Percentiles rank a stretch among this genome's conserved stretches.
phyloP scores from a whole-genome alignment of 1,140 invertebrate species.

The Acyrthosiphon pisum region DNA sequence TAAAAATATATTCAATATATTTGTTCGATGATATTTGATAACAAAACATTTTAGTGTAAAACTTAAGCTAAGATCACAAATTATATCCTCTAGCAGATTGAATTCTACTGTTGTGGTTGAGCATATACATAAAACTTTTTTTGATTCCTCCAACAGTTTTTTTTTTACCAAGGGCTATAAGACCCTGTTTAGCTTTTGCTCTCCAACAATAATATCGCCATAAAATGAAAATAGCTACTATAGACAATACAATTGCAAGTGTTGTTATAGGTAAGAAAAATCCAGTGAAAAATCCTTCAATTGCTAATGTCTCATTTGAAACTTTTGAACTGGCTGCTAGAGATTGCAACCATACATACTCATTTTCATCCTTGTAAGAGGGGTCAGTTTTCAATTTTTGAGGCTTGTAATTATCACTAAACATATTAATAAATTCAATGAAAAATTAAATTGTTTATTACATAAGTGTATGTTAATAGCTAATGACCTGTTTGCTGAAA shows the following conservation, averaged over 20 bases:
- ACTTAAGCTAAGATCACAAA: conserved; percentile 30
- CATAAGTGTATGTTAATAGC: neutral
- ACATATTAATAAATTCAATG: neutral
- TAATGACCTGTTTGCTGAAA: conserved; percentile 23
- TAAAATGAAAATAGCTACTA: conserved; percentile 39
- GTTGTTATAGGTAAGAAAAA: neutral
- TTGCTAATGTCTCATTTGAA: neutral
- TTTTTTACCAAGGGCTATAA: conserved; percentile 43
- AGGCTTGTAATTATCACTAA: conserved; percentile 44
- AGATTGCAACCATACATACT: neutral
- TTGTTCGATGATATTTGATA: neutral
- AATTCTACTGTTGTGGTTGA: conserved; percentile 35
- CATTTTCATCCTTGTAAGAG: neutral
- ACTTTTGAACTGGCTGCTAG: neutral
- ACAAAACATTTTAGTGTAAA: neutral
- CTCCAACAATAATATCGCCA: conserved; percentile 53
- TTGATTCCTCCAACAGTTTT: conserved; percentile 47
- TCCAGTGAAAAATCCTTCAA: conserved; percentile 6
- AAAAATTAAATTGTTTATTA: neutral
- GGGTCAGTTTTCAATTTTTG: conserved; percentile 39
- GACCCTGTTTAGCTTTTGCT: conserved; percentile 43
- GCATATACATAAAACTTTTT: conserved; percentile 48
- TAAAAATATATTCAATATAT: neutral
- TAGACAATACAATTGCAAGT: neutral
- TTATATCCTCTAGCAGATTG: conserved; percentile 45